These are phyloP conservation scores for Sycobia sp. DNA, from an alignment of 1,140 invertebrate species.

Conservation along the genomic window DNA sequence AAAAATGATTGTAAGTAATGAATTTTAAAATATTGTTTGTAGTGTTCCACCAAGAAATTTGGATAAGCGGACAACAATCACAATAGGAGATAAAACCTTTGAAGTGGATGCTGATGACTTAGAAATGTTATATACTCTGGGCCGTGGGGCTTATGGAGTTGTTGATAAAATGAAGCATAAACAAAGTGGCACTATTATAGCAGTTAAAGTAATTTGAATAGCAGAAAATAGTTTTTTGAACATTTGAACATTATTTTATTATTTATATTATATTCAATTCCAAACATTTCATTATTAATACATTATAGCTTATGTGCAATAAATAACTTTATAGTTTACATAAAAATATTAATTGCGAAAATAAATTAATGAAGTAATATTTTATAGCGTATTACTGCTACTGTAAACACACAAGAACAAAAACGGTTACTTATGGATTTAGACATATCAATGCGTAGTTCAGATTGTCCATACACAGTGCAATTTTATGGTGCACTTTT, in stretches of 20 bases:
- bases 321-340: too few species aligned
- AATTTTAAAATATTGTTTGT: slow-evolving; percentile 38
- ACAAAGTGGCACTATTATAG: slow-evolving; percentile 87
- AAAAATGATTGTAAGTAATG: not conserved
- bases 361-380: not conserved
- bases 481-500: slow-evolving; percentile 98
- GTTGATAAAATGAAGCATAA: slow-evolving; percentile 96
- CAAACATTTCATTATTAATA: too few species aligned
- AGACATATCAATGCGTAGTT: slow-evolving; percentile 91
- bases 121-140: slow-evolving; percentile 85
- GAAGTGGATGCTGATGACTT: slow-evolving; percentile 91
- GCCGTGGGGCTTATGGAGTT: slow-evolving; percentile 93
- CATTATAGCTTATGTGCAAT: too few species aligned
- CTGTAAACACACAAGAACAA: slow-evolving; percentile 88
- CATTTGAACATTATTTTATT: not conserved
- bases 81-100: slow-evolving; percentile 83
- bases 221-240: slow-evolving; percentile 7
- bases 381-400: slow-evolving; percentile 84
- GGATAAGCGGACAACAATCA: slow-evolving; percentile 84
- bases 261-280: not conserved
- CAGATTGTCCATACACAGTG: slow-evolving; percentile 95
- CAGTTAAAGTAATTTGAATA: slow-evolving; percentile 80
- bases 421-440: slow-evolving; percentile 97
- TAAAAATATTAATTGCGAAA: too few species aligned
- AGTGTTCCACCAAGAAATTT: slow-evolving; percentile 81